Evolutionary conservation across 64 coral and sea anemone genomes (phyloP).

Genomic region (Porites australiensis): DNA sequence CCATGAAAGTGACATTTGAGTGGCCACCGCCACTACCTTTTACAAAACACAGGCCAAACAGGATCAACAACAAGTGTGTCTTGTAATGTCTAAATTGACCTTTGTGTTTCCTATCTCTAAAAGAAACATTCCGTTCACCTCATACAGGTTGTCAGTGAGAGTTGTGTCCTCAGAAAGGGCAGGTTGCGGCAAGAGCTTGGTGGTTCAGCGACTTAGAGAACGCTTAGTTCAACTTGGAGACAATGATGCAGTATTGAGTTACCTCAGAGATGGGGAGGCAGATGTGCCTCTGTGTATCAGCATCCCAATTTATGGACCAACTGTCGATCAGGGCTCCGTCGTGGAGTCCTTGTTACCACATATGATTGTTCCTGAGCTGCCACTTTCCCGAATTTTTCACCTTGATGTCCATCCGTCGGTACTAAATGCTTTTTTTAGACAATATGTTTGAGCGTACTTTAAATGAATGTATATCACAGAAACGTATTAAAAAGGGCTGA

Average conservation of each 20-base stretch:
- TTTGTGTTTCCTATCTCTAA: not conserved
- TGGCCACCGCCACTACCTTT: too few species aligned
- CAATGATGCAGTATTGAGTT: not conserved
- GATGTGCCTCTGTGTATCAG: conserved; percentile 33
- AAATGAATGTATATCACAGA: too few species aligned
- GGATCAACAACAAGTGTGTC: too few species aligned
- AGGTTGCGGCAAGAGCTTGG: conserved; percentile 56
- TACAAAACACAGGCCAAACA: too few species aligned
- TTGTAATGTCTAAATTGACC: not conserved
- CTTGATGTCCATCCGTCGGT: conserved; percentile 92
- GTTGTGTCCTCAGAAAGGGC: conserved; percentile 56
- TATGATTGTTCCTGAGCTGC: conserved; percentile 74
- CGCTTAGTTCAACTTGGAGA: conserved; percentile 6
- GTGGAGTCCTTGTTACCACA: conserved; percentile 61
- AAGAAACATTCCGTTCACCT: not conserved
- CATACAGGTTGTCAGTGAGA: conserved; percentile 46
- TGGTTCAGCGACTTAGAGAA: conserved; percentile 5
- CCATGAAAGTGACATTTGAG: too few species aligned
- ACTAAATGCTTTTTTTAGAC: not conserved
- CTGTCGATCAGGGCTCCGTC: conserved; percentile 43
- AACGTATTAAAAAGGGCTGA: too few species aligned
- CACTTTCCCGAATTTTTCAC: conserved; percentile 92
- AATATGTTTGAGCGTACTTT: too few species aligned
- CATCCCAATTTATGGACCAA: conserved; percentile 79
- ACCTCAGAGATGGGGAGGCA: conserved; percentile 9